A percentile compares a stretch with the other conserved stretches of the same genome.
phyloP scores from a whole-genome alignment of 2,797 vertebrate species.

The Spheniscus humboldti region DNA sequence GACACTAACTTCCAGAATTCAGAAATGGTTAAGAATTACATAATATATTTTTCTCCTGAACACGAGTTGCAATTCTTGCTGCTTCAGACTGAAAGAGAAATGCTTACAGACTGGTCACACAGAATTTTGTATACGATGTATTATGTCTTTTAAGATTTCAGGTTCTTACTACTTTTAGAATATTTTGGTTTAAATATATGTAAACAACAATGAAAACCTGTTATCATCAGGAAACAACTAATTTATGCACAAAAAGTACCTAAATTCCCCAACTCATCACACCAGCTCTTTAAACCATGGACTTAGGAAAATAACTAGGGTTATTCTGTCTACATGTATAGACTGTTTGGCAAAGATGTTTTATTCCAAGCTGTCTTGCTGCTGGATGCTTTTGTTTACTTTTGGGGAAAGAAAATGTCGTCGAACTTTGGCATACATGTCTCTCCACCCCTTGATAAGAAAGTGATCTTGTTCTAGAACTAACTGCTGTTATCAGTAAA shows the following conservation, averaged over 20 bases:
- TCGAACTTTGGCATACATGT: accelerated
- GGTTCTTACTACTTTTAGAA: background rate
- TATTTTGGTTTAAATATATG: background rate
- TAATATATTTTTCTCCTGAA: background rate
- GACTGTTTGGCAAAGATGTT: background rate
- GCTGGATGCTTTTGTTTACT: background rate
- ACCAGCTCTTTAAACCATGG: background rate
- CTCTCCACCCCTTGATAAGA: background rate
- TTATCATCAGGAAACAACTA: background rate
- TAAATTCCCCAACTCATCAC: background rate
- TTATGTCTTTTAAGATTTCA: background rate
- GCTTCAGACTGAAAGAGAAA: background rate
- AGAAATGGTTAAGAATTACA: background rate
- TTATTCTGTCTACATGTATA: background rate
- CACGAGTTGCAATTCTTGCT: background rate
- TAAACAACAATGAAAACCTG: background rate
- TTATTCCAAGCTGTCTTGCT: background rate
- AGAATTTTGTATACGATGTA: background rate
- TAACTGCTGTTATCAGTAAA: background rate
- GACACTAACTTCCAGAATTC: background rate
- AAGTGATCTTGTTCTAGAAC: background rate
- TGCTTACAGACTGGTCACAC: background rate
- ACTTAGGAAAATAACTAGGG: background rate
- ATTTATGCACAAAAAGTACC: background rate
- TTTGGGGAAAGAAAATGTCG: background rate